Conservation (phyloP, 2,113 vertebrate species). For the Actinemys pallida region DNA sequence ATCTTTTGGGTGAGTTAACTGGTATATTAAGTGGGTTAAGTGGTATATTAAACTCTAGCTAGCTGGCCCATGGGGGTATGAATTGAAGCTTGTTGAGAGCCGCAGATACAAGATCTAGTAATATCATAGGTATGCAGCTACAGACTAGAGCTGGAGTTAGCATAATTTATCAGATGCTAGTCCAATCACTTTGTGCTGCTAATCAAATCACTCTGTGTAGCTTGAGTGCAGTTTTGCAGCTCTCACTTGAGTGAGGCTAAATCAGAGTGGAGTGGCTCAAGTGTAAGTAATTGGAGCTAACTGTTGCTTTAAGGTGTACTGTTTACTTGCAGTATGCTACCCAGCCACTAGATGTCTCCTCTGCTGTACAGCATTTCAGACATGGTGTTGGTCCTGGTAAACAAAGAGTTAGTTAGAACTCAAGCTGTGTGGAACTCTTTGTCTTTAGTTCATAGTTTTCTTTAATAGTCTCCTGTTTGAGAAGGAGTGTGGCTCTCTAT, state of each 20-base stretch:
- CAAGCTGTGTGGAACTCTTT: neutral
- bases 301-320: neutral
- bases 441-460: neutral
- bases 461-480: neutral
- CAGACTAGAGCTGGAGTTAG: fast-evolving
- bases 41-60: neutral
- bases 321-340: neutral
- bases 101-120: neutral
- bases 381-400: neutral
- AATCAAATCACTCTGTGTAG: neutral
- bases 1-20: neutral
- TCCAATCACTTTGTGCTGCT: fast-evolving
- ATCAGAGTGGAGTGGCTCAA: no score
- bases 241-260: neutral
- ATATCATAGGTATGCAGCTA: fast-evolving
- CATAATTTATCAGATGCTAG: neutral
- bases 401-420: conserved; percentile 45
- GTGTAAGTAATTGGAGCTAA: neutral
- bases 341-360: conserved; percentile 62
- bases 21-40: neutral
- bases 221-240: neutral
- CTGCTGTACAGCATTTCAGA: neutral
- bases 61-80: neutral
- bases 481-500: neutral
- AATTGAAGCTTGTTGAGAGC: neutral